phyloP scores from a whole-genome alignment of 2,113 vertebrate species.

The Ornithorhynchus anatinus region DNA sequence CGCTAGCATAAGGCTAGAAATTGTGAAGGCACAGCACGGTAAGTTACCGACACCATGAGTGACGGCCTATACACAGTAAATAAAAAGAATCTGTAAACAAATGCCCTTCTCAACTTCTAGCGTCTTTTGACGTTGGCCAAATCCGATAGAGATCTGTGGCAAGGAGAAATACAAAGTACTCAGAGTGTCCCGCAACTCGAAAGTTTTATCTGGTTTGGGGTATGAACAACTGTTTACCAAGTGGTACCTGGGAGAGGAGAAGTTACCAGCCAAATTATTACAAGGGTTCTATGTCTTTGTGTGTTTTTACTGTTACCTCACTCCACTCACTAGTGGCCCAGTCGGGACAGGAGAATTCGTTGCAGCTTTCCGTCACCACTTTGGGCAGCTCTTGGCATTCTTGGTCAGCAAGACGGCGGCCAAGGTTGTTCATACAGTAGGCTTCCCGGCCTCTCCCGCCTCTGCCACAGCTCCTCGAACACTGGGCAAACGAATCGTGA shows the following conservation, averaged over 20 bases:
- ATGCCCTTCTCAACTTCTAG: no score
- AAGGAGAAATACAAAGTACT: no score
- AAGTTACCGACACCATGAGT: no score
- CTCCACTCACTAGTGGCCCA: conserved; percentile 92
- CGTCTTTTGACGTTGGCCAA: no score
- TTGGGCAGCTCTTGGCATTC: conserved; percentile 82
- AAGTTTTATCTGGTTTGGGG: no score
- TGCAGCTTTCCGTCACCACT: conserved; percentile 76
- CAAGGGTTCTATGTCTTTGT: background rate
- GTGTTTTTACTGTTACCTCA: conserved; percentile 74
- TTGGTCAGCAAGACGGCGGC: conserved; percentile 79
- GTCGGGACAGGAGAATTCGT: conserved; percentile 84
- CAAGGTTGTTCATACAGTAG: conserved; percentile 88
- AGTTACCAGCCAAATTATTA: background rate
- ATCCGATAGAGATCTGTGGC: no score
- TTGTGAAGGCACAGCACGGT: no score
- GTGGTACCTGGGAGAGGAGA: background rate
- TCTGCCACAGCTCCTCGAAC: conserved; percentile 87
- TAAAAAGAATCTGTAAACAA: no score
- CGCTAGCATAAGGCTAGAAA: no score
- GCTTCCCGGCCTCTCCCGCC: conserved; percentile 84
- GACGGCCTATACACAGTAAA: no score
- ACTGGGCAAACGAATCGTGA: conserved; percentile 74
- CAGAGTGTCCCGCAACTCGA: no score
- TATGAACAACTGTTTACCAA: no score